phyloP scores from a whole-genome alignment of 2,113 vertebrate species.

The Podilymbus podiceps region DNA sequence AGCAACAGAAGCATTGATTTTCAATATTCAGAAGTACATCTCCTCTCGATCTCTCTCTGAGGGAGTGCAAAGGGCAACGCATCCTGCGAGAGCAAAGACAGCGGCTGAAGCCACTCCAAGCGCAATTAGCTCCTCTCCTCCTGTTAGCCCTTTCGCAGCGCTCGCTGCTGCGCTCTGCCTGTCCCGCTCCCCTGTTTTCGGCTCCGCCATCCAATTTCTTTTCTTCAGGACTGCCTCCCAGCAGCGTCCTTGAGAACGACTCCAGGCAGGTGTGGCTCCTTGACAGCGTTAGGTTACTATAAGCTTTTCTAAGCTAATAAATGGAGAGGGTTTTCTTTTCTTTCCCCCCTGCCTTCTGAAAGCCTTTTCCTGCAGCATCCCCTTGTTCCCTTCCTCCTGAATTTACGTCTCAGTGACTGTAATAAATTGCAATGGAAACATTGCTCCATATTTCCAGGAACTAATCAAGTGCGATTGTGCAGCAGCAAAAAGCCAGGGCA shows the following conservation, averaged over 20 bases:
- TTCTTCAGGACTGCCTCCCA: neutral
- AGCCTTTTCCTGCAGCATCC: neutral
- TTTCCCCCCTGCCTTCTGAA: neutral
- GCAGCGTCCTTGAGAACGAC: neutral
- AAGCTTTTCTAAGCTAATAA: neutral
- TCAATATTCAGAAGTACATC: neutral
- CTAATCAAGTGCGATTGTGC: neutral
- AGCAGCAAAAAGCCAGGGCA: neutral
- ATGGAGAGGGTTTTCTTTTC: neutral
- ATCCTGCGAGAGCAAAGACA: neutral
- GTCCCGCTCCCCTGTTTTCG: neutral
- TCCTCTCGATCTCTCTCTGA: neutral
- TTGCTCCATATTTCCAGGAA: constrained; percentile 15
- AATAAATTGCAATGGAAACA: constrained; percentile 29
- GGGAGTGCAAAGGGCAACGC: neutral
- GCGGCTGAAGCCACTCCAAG: neutral
- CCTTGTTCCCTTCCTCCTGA: neutral
- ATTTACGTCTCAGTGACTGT: neutral
- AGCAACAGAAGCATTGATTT: neutral
- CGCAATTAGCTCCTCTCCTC: neutral
- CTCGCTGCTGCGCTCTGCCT: neutral
- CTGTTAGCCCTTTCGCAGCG: neutral
- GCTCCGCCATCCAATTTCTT: neutral
- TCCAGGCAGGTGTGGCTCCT: neutral
- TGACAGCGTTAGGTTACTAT: neutral